A percentile compares a stretch with the other conserved stretches of the same genome.
Conservation (phyloP, 2,888 invertebrate species). For the Caenorhabditis japonica region DNA sequence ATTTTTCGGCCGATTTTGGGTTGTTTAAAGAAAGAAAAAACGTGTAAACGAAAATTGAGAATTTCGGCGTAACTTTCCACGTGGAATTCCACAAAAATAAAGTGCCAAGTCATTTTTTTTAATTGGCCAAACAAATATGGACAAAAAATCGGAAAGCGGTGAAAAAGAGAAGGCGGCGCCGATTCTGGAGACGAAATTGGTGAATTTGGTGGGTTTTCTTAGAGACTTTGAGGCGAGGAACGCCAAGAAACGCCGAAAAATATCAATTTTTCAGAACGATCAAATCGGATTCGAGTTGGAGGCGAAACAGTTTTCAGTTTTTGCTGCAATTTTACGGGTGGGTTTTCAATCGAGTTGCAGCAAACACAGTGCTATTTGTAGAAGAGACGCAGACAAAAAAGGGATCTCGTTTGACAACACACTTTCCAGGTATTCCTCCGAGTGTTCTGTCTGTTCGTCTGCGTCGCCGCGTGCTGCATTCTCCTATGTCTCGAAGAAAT, state of each 20-base stretch:
- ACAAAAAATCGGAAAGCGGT: background rate
- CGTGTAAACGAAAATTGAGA: too few species aligned
- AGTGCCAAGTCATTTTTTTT: too few species aligned
- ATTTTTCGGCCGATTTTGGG: too few species aligned
- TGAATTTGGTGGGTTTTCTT: background rate
- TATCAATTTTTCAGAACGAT: slow-evolving; percentile 4
- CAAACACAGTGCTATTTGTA: too few species aligned
- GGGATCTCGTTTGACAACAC: too few species aligned
- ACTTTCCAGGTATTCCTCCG: background rate
- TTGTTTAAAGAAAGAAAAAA: too few species aligned
- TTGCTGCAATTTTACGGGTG: background rate
- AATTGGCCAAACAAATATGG: too few species aligned
- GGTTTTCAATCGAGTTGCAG: too few species aligned
- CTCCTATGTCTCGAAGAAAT: slow-evolving; percentile 24
- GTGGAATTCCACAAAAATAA: too few species aligned
- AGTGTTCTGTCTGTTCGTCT: slow-evolving; percentile 1
- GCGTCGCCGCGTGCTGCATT: slow-evolving; percentile 11
- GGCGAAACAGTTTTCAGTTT: background rate
- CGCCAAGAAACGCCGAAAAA: background rate
- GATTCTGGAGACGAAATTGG: background rate
- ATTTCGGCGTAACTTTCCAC: too few species aligned
- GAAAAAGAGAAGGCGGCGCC: background rate
- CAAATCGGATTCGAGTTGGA: background rate
- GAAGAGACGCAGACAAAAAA: too few species aligned
- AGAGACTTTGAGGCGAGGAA: background rate